Base-by-base conservation (phyloP, 1,140 invertebrate species). In the Carcinoscorpius rotundicauda region DNA sequence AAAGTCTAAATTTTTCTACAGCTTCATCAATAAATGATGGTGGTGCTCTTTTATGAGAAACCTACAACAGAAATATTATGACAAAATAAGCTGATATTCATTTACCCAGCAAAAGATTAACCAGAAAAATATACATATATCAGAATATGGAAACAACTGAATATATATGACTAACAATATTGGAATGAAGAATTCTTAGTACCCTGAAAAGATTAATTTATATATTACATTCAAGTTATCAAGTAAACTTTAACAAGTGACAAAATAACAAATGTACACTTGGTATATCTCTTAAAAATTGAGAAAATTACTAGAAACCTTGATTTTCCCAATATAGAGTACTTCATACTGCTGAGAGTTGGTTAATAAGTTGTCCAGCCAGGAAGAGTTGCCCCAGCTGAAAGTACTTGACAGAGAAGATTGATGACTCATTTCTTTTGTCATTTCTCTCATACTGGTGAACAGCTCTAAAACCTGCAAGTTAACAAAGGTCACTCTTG, bases 1-100 rank as follows among this genome's bases (percentile, higher is more conserved):
- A 85, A 9, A 84, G 81, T 59, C 84, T 83, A 73, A 97, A 91
- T 75, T 89, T 92, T 62, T 86, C 82, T 52, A 95, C 77, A 8
- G 91, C 88, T 73, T 94, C 91, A 74, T 97, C 93, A 66, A 96
- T 93, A 69, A 95, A 88, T 0, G 85, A 83, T 70, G 89, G 87
- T 4, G 89, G 86, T 29, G 94, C 88, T 75, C 90, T 91, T 75
- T 87, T 84, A 74, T 88, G 85, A 52, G 86, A 87, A 64, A 92
- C 68, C 70, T 72, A 55, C 9, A 58, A 64, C 53, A 55, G 66
- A 64, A 49, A 64, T 4, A 2, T 48, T 8, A 11, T 55, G 3
- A 62, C 10, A 61, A 66, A 51, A 11, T 52, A 52, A 10, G 9
- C 10, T 8, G 10, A 50, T 29, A 64, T 48, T n/a, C 50, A 63